Evolutionary conservation across 2,797 vertebrate genomes (phyloP).

Genomic region (Amniataba percoides): DNA sequence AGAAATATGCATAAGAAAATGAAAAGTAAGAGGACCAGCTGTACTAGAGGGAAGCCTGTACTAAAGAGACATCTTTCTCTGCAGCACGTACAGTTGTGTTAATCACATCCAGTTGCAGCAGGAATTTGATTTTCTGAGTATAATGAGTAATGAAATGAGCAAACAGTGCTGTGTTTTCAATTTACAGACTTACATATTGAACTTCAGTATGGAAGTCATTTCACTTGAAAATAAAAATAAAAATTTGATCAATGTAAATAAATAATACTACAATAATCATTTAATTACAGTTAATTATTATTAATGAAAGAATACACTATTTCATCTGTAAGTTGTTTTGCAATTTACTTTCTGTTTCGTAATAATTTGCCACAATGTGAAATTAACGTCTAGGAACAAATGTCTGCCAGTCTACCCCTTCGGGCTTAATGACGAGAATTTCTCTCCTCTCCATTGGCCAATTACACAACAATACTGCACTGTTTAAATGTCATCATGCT

Average conservation of each 20-base stretch:
- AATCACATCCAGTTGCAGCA: slow-evolving; percentile 82
- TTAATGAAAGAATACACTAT: not conserved
- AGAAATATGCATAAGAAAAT: slow-evolving; percentile 31
- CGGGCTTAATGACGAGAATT: slow-evolving; percentile 36
- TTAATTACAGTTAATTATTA: too few species aligned
- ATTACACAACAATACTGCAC: slow-evolving; percentile 58
- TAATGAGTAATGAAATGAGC: slow-evolving; percentile 79
- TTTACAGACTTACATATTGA: slow-evolving; percentile 10
- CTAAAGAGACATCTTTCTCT: not conserved
- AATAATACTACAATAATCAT: not conserved
- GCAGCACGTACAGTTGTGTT: slow-evolving; percentile 57
- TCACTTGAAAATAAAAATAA: slow-evolving; percentile 37
- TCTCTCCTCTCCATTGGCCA: slow-evolving; percentile 14
- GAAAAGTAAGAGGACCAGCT: not conserved
- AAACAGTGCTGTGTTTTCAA: slow-evolving; percentile 69
- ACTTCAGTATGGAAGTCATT: slow-evolving; percentile 53
- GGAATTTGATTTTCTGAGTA: slow-evolving; percentile 52
- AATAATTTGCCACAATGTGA: not conserved
- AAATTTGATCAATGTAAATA: not conserved
- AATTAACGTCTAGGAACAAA: slow-evolving; percentile 1
- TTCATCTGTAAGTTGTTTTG: not conserved
- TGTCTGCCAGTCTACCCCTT: not conserved
- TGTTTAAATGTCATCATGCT: slow-evolving; percentile 48
- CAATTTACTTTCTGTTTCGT: not conserved
- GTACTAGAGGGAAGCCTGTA: too few species aligned